These are phyloP conservation scores for Pteropus rufus DNA, from an alignment of 2,797 vertebrate species.

Conservation along the genomic window DNA sequence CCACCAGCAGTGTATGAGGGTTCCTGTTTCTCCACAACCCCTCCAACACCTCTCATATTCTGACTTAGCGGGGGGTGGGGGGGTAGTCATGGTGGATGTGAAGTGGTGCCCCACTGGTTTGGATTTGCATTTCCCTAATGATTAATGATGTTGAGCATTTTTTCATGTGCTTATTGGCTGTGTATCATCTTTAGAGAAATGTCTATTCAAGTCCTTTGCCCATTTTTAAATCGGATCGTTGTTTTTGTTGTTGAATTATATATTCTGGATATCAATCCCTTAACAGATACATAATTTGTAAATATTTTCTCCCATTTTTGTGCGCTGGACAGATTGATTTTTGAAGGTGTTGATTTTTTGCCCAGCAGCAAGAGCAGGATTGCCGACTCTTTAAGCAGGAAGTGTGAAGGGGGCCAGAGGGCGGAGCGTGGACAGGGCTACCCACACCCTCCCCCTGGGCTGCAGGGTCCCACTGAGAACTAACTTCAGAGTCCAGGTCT, in stretches of 20 bases:
- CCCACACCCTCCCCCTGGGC: neutral
- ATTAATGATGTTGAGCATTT: neutral
- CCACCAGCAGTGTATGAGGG: fast-evolving
- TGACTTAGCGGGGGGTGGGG: no score
- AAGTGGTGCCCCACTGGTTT: neutral
- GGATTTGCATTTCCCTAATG: neutral
- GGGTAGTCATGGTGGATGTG: neutral
- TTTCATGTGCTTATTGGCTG: neutral
- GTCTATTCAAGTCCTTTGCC: neutral
- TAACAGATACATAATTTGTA: neutral
- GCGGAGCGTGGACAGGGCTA: no score
- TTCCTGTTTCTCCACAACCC: no score
- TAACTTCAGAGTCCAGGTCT: neutral
- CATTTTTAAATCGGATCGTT: neutral
- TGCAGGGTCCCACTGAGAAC: neutral
- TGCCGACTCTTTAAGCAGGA: neutral
- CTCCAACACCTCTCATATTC: neutral
- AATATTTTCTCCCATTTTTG: neutral
- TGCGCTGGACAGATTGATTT: neutral
- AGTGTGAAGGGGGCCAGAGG: neutral
- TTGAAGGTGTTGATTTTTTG: neutral
- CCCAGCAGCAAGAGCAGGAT: neutral
- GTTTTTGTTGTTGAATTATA: neutral
- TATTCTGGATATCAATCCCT: neutral
- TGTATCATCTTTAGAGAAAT: neutral